Evolutionary conservation across 2,797 vertebrate genomes (phyloP).

Genomic region (Acanthurus tractus): DNA sequence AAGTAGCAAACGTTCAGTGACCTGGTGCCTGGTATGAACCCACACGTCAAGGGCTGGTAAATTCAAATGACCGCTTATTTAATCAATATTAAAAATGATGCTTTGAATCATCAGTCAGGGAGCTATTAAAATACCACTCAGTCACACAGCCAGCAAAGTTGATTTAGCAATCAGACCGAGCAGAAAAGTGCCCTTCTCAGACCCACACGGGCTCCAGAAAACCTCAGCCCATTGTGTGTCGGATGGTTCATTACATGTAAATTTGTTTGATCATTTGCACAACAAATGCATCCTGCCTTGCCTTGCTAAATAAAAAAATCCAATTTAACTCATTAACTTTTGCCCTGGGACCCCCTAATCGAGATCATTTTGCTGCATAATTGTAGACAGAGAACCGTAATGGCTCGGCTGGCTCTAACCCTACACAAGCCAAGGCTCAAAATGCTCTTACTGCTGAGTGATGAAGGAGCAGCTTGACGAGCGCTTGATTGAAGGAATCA

Average conservation of each 20-base stretch:
- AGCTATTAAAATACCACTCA: neutral
- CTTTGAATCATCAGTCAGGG: neutral
- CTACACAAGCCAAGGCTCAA: neutral
- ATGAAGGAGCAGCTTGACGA: neutral
- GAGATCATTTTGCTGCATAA: neutral
- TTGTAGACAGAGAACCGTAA: constrained; percentile 1
- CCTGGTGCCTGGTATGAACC: too few relatives aligned
- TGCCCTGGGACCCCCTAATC: neutral
- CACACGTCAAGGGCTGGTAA: neutral
- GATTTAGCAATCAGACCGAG: neutral
- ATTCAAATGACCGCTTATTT: neutral
- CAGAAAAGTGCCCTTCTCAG: neutral
- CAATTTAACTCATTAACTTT: too few relatives aligned
- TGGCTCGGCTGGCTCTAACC: neutral
- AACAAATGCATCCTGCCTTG: neutral
- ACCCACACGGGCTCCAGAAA: neutral
- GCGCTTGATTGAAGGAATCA: neutral
- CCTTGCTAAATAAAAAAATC: neutral
- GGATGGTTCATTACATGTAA: neutral
- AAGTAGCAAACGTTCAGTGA: neutral
- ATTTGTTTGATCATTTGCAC: neutral
- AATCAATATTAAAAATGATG: neutral
- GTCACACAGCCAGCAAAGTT: neutral
- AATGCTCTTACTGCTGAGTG: neutral
- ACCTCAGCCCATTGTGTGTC: neutral